Evolutionary conservation across 2,113 vertebrate species (phyloP).

Genomic region (Carassius auratus): DNA sequence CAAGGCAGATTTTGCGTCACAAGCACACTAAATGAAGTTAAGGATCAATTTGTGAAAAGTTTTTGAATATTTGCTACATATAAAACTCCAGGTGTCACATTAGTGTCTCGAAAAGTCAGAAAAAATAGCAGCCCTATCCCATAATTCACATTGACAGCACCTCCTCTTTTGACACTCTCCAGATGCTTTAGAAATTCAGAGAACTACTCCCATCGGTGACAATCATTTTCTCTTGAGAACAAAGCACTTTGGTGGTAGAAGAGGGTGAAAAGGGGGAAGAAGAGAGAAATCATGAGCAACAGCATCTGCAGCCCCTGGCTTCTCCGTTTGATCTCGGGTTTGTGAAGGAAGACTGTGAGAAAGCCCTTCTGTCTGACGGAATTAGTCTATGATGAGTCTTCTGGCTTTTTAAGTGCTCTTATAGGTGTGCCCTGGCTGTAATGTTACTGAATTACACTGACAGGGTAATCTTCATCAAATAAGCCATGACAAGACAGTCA

Average conservation of each 20-base stretch:
- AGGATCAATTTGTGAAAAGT: neutral
- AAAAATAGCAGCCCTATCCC: constrained; percentile 19
- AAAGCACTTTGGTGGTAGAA: constrained; percentile 31
- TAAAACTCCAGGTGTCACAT: constrained; percentile 34
- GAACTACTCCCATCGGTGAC: constrained; percentile 26
- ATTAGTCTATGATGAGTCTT: constrained; percentile 32
- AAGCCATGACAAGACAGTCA: neutral
- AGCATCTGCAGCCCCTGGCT: constrained; percentile 11
- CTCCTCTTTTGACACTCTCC: constrained; percentile 24
- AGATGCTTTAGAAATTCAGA: constrained; percentile 23
- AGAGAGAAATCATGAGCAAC: neutral
- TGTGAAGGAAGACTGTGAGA: constrained; percentile 31
- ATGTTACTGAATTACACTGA: constrained; percentile 40
- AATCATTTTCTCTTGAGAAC: constrained; percentile 35
- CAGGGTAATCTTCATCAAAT: constrained; percentile 28
- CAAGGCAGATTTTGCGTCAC: neutral
- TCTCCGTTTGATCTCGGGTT: constrained; percentile 29
- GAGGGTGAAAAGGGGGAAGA: constrained; percentile 2
- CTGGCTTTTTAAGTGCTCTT: constrained; percentile 32
- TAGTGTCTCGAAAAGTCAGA: neutral
- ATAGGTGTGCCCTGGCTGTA: constrained; percentile 32
- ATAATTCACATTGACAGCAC: constrained; percentile 35
- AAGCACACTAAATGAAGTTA: neutral
- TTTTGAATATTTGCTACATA: constrained; percentile 28
- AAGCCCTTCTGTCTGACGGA: constrained; percentile 39